Conservation (phyloP, 23 tunicate species). For the Trididemnum clinides region DNA sequence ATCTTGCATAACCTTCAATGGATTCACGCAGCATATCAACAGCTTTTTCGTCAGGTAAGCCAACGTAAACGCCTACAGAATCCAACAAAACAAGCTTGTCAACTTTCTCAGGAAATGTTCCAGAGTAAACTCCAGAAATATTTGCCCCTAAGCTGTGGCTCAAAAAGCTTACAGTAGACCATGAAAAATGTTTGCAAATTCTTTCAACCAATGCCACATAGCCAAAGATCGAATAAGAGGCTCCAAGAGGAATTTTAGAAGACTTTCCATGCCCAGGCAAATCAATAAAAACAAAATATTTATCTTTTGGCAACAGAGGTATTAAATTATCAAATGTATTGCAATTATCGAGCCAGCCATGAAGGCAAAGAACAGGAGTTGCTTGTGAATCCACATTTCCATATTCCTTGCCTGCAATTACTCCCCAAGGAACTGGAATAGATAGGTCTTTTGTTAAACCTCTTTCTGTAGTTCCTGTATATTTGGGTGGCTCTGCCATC, state of each 20-base stretch:
- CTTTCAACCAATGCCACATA: constrained; percentile 31
- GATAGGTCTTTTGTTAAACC: constrained; percentile 53
- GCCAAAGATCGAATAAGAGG: constrained; percentile 27
- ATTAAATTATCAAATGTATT: constrained; percentile 72
- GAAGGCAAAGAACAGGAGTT: constrained; percentile 72
- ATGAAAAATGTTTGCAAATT: constrained; percentile 12
- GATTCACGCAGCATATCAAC: constrained; percentile 3
- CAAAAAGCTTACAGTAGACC: background rate
- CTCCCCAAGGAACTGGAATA: constrained; percentile 84
- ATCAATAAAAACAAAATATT: constrained; percentile 51
- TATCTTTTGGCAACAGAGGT: constrained; percentile 72
- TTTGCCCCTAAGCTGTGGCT: background rate
- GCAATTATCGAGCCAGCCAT: constrained; percentile 92
- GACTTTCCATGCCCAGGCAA: constrained; percentile 76
- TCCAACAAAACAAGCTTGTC: constrained; percentile 62
- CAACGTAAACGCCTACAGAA: constrained; percentile 34
- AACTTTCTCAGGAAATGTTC: constrained; percentile 69
- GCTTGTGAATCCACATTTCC: constrained; percentile 40
- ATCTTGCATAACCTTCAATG: constrained; percentile 19
- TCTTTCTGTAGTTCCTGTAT: too few species aligned
- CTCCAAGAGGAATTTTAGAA: constrained; percentile 40
- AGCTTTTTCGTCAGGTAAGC: constrained; percentile 14
- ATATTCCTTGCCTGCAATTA: constrained; percentile 52
- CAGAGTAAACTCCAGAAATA: constrained; percentile 9
- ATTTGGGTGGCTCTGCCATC: too few species aligned